A percentile compares a stretch with the other conserved stretches of the same genome.
These are phyloP conservation scores for Drosophila incognita DNA, from an alignment of 2,888 invertebrate species.

Conservation along the genomic window DNA sequence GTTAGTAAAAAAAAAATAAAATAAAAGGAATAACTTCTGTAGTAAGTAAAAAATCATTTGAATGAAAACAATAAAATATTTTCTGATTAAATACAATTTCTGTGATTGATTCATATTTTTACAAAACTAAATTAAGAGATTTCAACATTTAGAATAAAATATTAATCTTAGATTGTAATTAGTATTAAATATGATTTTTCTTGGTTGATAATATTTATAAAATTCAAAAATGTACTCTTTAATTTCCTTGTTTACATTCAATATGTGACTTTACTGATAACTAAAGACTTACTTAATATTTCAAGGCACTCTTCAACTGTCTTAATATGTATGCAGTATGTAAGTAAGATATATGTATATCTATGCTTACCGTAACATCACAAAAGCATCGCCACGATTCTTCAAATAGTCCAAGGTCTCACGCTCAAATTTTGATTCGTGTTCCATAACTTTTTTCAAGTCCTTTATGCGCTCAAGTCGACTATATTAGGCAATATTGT, in stretches of 20 bases:
- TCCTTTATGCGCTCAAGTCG: constrained; percentile 73
- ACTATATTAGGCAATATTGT: constrained; percentile 38
- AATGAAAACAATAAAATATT: not conserved
- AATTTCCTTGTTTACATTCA: not conserved
- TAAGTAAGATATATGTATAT: not conserved
- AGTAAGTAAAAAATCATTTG: not conserved
- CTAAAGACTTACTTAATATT: not conserved
- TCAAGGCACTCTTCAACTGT: not conserved
- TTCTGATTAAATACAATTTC: not conserved
- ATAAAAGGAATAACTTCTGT: not conserved
- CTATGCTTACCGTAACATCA: constrained; percentile 74
- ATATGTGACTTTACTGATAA: not conserved
- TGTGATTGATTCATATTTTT: not conserved
- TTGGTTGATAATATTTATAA: too few species aligned
- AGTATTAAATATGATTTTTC: not conserved
- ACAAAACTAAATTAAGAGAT: too few species aligned
- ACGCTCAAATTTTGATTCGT: constrained; percentile 58
- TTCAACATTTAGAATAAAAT: too few species aligned
- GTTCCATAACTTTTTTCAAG: constrained; percentile 58
- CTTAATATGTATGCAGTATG: not conserved
- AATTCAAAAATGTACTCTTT: not conserved
- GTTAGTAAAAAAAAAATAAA: not conserved
- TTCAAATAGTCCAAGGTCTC: constrained; percentile 64
- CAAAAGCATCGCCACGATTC: constrained; percentile 75
- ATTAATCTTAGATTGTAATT: too few species aligned